Base-by-base conservation (phyloP, 2,888 invertebrate species). In the Xanthorhoe spadicearia region DNA sequence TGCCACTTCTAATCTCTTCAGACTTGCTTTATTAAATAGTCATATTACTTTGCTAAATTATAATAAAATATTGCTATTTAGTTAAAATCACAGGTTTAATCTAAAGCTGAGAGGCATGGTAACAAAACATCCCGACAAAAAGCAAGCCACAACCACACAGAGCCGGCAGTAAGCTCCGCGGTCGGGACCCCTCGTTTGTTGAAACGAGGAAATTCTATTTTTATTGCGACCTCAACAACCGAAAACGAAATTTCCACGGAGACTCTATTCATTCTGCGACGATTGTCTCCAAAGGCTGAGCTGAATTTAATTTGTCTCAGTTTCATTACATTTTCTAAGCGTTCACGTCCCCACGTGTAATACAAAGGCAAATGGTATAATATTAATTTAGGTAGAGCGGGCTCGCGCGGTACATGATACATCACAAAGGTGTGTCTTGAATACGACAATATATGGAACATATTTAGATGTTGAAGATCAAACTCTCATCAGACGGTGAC, bases 141-240 rank as follows among this genome's bases (percentile, higher is more conserved):
- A 32, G 32, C 32, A 43, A 43, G 13, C 13, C 38, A 13, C 38
- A 43, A 43, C 38, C 32, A 32, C 32, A 32, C 32, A 32, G 32
- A 17, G 3, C 15, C 48, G 17, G 32, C 7, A 1, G 13, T 15
- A 17, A 48, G 48, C 48, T 48, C 7, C 48, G 17, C 15, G 51
- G 5, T 23, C 10, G 13, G 9, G 51, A n/a, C n/a, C 19, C 4
- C 0, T 13, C 51, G 13, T 13, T 23, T 23, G 23, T 23, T 48
- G 17, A 23, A 23, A 19, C 19, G 23, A 50, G 18, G 18, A 13
- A 52, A 19, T 70, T 68, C 68, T 71, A 68, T 71, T 71, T 73
- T 57, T 70, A 71, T 58, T 58, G 66, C 67, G 56, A 62, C 68
- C 71, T 69, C 68, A 56, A 62, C 61, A 69, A 64, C 65, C 68